Conservation (phyloP, 2,113 vertebrate genomes). For the Passer domesticus region DNA sequence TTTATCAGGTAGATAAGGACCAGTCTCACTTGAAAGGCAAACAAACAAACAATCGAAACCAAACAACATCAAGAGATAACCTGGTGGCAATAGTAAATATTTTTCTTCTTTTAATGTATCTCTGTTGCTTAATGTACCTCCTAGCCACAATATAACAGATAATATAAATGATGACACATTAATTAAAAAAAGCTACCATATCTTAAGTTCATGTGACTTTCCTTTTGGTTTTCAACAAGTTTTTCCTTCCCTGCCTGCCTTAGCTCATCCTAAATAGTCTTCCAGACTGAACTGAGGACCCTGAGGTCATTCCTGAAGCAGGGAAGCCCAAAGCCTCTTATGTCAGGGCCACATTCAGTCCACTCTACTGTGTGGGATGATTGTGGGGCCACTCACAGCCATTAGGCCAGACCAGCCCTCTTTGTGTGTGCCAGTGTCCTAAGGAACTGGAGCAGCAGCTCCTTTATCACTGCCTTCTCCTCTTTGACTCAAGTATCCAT, state of each 20-base stretch:
- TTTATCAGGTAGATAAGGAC: not conserved
- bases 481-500: not conserved
- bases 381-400: not conserved
- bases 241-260: not conserved
- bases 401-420: not conserved
- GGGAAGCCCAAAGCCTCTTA: not conserved
- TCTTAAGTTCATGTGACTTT: not conserved
- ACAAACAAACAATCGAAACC: not conserved
- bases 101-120: not conserved
- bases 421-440: not conserved
- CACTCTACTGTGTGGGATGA: not conserved
- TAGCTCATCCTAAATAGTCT: not conserved
- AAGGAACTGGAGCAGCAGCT: not conserved
- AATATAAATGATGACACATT: not conserved
- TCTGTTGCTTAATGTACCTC: not conserved
- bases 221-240: not conserved
- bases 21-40: not conserved
- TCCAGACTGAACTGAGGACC: constrained; percentile 32
- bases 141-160: not conserved
- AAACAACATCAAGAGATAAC: not conserved
- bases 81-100: not conserved
- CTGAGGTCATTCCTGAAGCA: constrained; percentile 50
- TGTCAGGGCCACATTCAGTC: constrained; percentile 44
- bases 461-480: constrained; percentile 11
- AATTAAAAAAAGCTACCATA: not conserved